Conservation (phyloP, 2,888 invertebrate species). For the Andrena haemorrhoa region DNA sequence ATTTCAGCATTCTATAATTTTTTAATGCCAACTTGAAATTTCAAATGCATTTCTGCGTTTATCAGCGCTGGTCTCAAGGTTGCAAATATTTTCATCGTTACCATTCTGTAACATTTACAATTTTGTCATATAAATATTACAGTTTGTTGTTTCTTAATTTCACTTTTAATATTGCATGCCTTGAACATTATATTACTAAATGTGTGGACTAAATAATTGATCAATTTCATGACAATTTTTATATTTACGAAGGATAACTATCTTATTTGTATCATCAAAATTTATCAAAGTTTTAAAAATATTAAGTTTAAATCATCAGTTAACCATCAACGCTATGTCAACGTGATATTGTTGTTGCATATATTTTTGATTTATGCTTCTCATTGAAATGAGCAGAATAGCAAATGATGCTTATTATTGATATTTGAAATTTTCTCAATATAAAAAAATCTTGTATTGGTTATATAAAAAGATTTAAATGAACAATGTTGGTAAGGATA, state of each 20-base stretch:
- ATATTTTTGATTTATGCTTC: slow-evolving; percentile 7
- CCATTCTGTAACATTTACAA: not conserved
- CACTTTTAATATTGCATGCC: slow-evolving; percentile 45
- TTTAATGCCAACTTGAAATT: not conserved
- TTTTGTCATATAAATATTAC: slow-evolving; percentile 11
- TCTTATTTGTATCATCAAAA: not conserved
- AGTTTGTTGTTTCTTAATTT: not conserved
- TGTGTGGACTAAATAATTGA: not conserved
- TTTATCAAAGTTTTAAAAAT: not conserved
- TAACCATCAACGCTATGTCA: not conserved
- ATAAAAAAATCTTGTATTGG: slow-evolving; percentile 8
- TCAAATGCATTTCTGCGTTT: not conserved
- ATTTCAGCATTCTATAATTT: not conserved
- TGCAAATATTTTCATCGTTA: not conserved
- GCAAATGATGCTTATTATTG: not conserved
- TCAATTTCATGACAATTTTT: too few species aligned
- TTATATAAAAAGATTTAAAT: slow-evolving; percentile 32
- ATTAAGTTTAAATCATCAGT: not conserved
- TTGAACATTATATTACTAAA: slow-evolving; percentile 3
- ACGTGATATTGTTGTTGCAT: not conserved
- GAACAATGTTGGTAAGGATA: slow-evolving; percentile 61
- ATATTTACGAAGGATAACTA: too few species aligned
- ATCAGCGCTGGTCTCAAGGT: too few species aligned
- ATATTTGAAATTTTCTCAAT: slow-evolving; percentile 10
- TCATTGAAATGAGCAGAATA: not conserved